phyloP scores from a whole-genome alignment of 1,140 invertebrate species.

The Sesamia nonagrioides region DNA sequence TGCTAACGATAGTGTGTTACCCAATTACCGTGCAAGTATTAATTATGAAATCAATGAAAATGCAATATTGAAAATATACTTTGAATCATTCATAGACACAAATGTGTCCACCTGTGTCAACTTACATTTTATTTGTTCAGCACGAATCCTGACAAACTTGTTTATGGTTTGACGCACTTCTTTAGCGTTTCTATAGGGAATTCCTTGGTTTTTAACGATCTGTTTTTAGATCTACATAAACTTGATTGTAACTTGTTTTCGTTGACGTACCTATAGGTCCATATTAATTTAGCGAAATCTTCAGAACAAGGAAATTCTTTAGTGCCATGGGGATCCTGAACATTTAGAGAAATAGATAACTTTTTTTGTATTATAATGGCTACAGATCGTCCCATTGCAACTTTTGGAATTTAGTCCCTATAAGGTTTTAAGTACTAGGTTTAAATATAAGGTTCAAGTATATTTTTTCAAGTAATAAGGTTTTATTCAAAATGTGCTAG shows the following conservation, averaged over 20 bases:
- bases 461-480: too few species aligned
- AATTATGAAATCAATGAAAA: not conserved
- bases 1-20: too few species aligned
- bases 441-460: too few species aligned
- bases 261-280: not conserved
- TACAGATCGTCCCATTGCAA: too few species aligned
- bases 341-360: not conserved
- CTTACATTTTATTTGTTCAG: conserved; percentile 3
- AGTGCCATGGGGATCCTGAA: not conserved
- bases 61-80: conserved; percentile 6
- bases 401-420: too few species aligned
- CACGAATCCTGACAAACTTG: conserved; percentile 16
- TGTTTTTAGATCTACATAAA: not conserved
- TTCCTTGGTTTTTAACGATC: not conserved
- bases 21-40: not conserved
- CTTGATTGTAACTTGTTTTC: not conserved
- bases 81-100: not conserved
- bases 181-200: conserved; percentile 8
- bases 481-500: too few species aligned
- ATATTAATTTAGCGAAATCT: not conserved
- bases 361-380: not conserved
- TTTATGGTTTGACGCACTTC: not conserved
- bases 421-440: too few species aligned
- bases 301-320: not conserved
- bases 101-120: not conserved